Evolutionary conservation across 2,113 vertebrate species (phyloP).

Genomic region (Oncorhynchus keta): DNA sequence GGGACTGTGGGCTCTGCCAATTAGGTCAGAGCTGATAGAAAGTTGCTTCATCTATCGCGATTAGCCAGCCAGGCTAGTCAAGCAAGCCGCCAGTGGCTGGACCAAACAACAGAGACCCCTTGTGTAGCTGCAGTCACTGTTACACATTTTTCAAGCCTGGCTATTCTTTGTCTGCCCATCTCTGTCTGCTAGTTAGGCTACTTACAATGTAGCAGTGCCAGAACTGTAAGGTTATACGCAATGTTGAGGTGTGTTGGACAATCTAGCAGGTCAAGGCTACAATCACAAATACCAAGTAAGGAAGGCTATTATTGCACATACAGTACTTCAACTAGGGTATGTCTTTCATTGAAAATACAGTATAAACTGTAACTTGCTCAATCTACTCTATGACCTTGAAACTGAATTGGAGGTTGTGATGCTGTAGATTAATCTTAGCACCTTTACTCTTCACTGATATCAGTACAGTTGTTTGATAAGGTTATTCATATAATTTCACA

Average conservation of each 20-base stretch:
- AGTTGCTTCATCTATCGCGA: conserved; percentile 29
- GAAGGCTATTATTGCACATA: background rate
- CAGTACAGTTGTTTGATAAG: conserved; percentile 49
- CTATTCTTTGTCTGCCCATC: conserved; percentile 1
- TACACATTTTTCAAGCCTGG: background rate
- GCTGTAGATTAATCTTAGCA: background rate
- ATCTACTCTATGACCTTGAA: conserved; percentile 1
- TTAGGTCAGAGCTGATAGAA: conserved; percentile 50
- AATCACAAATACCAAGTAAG: background rate
- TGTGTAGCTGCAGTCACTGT: background rate
- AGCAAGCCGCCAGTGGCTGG: no score
- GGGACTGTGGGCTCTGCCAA: conserved; percentile 39
- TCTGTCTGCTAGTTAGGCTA: background rate
- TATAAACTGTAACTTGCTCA: background rate
- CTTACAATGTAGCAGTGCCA: background rate
- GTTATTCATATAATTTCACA: conserved; percentile 56
- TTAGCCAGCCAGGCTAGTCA: no score
- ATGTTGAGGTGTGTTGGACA: background rate
- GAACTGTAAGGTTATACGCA: background rate
- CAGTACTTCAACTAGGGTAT: background rate
- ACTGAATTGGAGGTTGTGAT: background rate
- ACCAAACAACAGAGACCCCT: conserved; percentile 1
- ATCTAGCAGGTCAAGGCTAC: background rate
- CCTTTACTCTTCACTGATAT: background rate
- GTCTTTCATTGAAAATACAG: background rate